A percentile compares a stretch with the other conserved stretches of the same genome.
Evolutionary conservation across 2,113 vertebrate species (phyloP).

Genomic region (Clarias magur): DNA sequence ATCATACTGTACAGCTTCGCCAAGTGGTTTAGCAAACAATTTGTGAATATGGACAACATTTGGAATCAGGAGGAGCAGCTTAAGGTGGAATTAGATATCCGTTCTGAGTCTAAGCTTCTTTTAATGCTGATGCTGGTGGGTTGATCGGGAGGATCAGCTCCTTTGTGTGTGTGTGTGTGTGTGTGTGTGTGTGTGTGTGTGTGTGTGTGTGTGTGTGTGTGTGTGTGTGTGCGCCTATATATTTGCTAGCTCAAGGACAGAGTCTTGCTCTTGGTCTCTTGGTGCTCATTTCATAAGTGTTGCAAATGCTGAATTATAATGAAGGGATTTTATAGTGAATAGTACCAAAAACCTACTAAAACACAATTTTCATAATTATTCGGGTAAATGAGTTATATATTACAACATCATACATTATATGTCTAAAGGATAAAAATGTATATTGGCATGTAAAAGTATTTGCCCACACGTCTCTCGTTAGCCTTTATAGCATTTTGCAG

Average conservation of each 20-base stretch:
- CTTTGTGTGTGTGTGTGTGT: background rate
- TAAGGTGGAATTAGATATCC: constrained; percentile 45
- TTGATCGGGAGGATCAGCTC: constrained; percentile 25
- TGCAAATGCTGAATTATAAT: background rate
- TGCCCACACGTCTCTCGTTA: background rate
- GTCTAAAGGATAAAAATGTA: background rate
- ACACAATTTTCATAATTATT: background rate
- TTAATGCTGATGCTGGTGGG: constrained; percentile 38
- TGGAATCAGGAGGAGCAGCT: constrained; percentile 40
- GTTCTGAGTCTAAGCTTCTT: constrained; percentile 21
- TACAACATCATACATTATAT: too few relatives aligned
- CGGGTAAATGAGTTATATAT: background rate
- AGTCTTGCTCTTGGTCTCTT: background rate
- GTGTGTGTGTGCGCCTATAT: constrained; percentile 5
- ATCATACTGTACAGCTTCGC: background rate
- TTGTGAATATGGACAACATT: constrained; percentile 22
- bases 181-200: background rate
- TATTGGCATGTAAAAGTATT: background rate
- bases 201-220: background rate
- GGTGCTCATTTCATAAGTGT: background rate
- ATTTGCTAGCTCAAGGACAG: background rate
- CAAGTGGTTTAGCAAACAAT: constrained; percentile 47
- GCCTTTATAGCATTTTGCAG: background rate
- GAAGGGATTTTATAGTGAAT: background rate
- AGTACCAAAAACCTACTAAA: background rate